A percentile compares a stretch with the other conserved stretches of the same genome.
Evolutionary conservation across 1,140 invertebrate genomes (phyloP).

Genomic region (Triops longicaudatus): DNA sequence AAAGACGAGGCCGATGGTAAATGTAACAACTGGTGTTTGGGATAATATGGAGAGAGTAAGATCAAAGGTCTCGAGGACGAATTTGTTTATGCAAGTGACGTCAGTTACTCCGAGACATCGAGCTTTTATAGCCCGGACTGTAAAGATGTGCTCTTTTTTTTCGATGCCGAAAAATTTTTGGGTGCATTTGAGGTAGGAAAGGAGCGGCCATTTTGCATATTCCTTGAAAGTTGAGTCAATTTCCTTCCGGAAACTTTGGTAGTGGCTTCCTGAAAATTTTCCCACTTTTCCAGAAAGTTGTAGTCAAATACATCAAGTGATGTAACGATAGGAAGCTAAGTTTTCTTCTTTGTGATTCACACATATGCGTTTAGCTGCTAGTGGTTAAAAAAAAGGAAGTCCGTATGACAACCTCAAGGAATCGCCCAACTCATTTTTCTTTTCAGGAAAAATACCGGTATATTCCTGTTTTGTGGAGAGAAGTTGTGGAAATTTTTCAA

Average conservation of each 20-base stretch:
- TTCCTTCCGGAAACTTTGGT: not conserved
- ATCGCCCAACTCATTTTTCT: no score
- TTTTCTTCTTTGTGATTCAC: no score
- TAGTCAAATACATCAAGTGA: no score
- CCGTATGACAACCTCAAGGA: no score
- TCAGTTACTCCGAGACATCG: not conserved
- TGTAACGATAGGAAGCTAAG: no score
- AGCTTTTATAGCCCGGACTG: not conserved
- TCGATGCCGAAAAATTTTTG: not conserved
- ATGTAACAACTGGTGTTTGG: not conserved
- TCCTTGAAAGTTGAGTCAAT: not conserved
- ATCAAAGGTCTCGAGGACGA: not conserved
- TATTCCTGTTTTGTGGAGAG: no score
- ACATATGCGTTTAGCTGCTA: no score
- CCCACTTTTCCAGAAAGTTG: not conserved
- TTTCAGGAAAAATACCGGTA: no score
- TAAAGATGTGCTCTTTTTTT: not conserved
- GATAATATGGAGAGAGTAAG: not conserved
- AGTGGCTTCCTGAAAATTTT: not conserved
- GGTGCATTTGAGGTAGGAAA: not conserved
- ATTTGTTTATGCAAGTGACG: slow-evolving; percentile 7
- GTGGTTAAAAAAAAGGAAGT: no score
- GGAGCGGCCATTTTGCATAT: not conserved
- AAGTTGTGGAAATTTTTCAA: no score
- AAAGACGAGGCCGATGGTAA: not conserved